Evolutionary conservation across 1,140 invertebrate genomes (phyloP).

Genomic region (Palaemon carinicauda): DNA sequence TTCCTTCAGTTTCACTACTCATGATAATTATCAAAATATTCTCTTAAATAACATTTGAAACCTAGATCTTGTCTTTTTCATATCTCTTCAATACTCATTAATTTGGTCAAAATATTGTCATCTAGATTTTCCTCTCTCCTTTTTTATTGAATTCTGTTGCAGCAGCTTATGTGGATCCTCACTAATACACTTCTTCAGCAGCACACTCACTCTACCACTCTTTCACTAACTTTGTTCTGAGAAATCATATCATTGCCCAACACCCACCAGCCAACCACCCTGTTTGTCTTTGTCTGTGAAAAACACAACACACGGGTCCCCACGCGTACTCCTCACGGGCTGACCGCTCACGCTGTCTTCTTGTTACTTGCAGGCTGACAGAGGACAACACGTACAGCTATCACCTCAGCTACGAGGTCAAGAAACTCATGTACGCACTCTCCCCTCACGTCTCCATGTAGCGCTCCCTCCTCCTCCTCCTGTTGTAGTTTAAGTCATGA

Average conservation of each 20-base stretch:
- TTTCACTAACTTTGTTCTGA: slow-evolving; percentile 28
- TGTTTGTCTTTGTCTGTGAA: slow-evolving; percentile 28
- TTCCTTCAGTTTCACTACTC: no score
- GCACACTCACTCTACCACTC: slow-evolving; percentile 20
- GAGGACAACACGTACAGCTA: slow-evolving; percentile 79
- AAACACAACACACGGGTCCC: not conserved
- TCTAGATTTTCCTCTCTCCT: not conserved
- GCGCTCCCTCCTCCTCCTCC: slow-evolving; percentile 32
- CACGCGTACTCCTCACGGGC: slow-evolving; percentile 20
- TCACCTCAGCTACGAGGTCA: slow-evolving; percentile 98
- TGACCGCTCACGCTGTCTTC: slow-evolving; percentile 56
- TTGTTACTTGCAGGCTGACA: slow-evolving; percentile 71
- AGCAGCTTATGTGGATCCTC: not conserved
- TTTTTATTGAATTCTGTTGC: not conserved
- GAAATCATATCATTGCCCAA: slow-evolving; percentile 23
- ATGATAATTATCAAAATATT: no score
- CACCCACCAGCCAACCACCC: slow-evolving; percentile 6
- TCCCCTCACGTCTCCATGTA: slow-evolving; percentile 52
- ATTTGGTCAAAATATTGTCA: not conserved
- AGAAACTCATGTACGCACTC: slow-evolving; percentile 97
- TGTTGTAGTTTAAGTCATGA: slow-evolving; percentile 44
- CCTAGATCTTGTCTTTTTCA: no score
- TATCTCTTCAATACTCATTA: not conserved
- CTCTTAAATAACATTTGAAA: no score
- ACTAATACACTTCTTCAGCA: slow-evolving; percentile 10